These are phyloP conservation scores for Enoplosus armatus DNA, from an alignment of 2,797 vertebrate species.

Conservation along the genomic window DNA sequence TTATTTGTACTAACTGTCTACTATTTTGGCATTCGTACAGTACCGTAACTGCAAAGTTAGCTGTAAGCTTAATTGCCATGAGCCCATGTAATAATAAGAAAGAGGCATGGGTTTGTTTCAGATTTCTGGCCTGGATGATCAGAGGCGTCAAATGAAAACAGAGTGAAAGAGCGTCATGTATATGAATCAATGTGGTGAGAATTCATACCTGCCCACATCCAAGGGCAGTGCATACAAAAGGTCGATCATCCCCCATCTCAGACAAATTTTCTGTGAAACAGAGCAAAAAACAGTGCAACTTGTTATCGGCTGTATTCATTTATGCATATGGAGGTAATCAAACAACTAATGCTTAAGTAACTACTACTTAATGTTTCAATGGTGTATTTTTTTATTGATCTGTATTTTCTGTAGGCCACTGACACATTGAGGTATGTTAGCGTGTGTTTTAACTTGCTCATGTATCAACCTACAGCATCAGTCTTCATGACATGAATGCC, in stretches of 20 bases:
- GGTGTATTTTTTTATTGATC: background rate
- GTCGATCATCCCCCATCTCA: constrained; percentile 97
- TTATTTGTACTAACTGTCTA: background rate
- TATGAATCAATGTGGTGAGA: background rate
- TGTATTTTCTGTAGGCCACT: background rate
- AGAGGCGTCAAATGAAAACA: background rate
- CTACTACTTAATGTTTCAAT: background rate
- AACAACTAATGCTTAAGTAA: background rate
- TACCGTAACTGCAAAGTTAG: background rate
- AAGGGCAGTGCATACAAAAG: constrained; percentile 95
- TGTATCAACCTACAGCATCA: background rate
- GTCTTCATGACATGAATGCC: background rate
- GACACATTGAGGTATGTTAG: background rate
- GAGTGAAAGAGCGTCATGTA: background rate
- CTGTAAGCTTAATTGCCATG: background rate
- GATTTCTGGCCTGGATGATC: background rate
- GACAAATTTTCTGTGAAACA: constrained; percentile 67
- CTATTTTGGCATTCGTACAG: background rate
- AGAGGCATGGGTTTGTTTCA: background rate
- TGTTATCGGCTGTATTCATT: background rate
- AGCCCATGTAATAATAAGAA: background rate
- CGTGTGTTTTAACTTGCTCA: background rate
- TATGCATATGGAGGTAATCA: background rate
- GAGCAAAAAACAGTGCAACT: constrained; percentile 4
- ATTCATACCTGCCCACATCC: constrained; percentile 96